A percentile compares a stretch with the other conserved stretches of the same genome.
phyloP scores from a whole-genome alignment of 2,113 vertebrate genomes.

The Bothrops jararaca region DNA sequence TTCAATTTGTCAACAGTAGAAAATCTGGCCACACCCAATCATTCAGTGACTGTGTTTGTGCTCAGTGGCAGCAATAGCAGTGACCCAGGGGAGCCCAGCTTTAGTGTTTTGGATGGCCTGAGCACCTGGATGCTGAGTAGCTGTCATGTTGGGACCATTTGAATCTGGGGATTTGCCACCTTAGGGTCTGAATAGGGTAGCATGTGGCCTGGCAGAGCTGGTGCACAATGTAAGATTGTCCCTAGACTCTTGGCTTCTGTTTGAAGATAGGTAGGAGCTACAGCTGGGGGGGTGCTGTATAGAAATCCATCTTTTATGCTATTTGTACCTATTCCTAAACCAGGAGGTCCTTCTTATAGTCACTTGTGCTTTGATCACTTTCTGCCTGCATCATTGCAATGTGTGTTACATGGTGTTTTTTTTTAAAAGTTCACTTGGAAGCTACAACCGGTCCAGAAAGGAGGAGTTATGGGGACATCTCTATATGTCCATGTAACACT shows the following conservation, averaged over 20 bases:
- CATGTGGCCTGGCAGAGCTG: not conserved
- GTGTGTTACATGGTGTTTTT: not conserved
- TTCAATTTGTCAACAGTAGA: not conserved
- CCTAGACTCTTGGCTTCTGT: not conserved
- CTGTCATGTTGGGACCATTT: not conserved
- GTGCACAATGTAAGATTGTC: not conserved
- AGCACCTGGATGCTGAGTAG: no score
- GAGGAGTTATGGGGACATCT: not conserved
- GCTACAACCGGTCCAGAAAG: not conserved
- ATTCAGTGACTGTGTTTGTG: not conserved
- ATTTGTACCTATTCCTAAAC: not conserved
- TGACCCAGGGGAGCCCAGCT: not conserved
- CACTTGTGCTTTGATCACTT: not conserved
- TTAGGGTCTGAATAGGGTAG: not conserved
- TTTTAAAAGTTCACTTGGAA: not conserved
- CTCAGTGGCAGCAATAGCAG: not conserved
- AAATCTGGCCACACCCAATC: not conserved
- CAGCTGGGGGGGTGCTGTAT: not conserved
- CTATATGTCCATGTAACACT: not conserved
- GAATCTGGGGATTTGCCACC: not conserved
- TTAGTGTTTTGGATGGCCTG: not conserved
- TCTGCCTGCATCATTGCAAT: not conserved
- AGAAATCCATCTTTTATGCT: not conserved
- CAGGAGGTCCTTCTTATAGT: not conserved
- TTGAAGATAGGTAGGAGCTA: not conserved